Evolutionary conservation across 2,113 vertebrate genomes (phyloP).

Genomic region (Ammodytes dubius): DNA sequence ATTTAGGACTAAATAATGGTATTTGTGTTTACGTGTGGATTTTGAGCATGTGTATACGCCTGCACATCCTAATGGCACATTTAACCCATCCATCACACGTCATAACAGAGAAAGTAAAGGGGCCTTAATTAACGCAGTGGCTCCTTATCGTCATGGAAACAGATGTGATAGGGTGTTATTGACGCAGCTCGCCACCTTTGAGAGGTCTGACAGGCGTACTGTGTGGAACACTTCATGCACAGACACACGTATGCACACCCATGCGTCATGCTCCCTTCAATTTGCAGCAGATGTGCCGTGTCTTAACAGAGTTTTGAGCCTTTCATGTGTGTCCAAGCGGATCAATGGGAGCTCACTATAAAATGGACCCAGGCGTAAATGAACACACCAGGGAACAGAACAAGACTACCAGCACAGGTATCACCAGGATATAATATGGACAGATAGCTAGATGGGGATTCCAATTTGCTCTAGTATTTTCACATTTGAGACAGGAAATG

Average conservation of each 20-base stretch:
- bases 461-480: constrained; percentile 4
- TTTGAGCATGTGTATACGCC: background rate
- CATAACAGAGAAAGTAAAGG: constrained; percentile 22
- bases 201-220: constrained; percentile 42
- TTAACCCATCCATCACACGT: constrained; percentile 45
- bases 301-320: constrained; percentile 51
- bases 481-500: background rate
- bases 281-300: constrained; percentile 37
- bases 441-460: constrained; percentile 29
- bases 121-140: constrained; percentile 62
- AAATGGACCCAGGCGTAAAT: constrained; percentile 68
- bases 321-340: constrained; percentile 54
- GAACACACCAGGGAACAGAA: constrained; percentile 60
- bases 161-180: constrained; percentile 53
- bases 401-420: constrained; percentile 5
- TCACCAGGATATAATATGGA: constrained; percentile 36
- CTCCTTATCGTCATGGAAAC: constrained; percentile 68
- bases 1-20: constrained; percentile 22
- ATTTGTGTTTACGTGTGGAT: background rate
- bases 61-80: constrained; percentile 15
- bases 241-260: constrained; percentile 4
- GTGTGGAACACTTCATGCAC: constrained; percentile 34
- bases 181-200: constrained; percentile 60
- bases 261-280: constrained; percentile 5
- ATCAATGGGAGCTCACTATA: constrained; percentile 68